Base-by-base conservation (phyloP, 2,888 invertebrate species). In the Sabellastarte sp. region DNA sequence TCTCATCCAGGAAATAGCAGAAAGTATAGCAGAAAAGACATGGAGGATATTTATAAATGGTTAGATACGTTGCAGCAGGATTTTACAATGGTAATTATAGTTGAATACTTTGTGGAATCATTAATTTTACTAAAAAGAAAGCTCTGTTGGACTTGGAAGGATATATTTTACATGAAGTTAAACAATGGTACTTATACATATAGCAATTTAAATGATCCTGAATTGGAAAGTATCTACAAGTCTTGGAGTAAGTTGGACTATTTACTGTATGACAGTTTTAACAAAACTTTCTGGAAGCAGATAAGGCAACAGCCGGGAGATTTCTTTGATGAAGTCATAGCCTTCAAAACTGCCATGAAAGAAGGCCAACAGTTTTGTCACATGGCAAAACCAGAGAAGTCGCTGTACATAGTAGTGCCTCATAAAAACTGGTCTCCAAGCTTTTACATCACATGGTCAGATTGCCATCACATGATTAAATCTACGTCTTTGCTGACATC, bases 101-200 rank as follows among this genome's bases (percentile, higher is more conserved):
- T 53, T 53, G 53, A 53, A 26, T 53, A 53, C 24, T 53, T 53
- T 53, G 5, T 26, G 4, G 53, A 53, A 26, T 24, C 24, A 24
- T 5, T 53, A n/a, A 26, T 53, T 10, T 26, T 53, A 5, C 28
- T 53, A 5, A 53, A 26, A 26, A 15, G 53, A 15, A 15, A 24
- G 53, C 28, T 53, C 5, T 53, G 20, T 53, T 53, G 53, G 53
- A 15, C 20, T 15, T 53, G 53, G 53, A 53, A 53, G 26, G 53
- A 53, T 53, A 53, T 53, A 15, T 5, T 53, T 5, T 53, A n/a
- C 24, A 5, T n/a, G 26, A 26, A 5, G 20, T 5, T 5, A n/a
- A 53, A 53, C 24, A 26, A 20, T 5, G 41, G 41, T 15, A 41
- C 10, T 41, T 41, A 41, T 20, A 15, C 41, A 20, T 15, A 41